These are phyloP conservation scores for Leucophora obtusa DNA, from an alignment of 2,888 invertebrate species.

Conservation along the genomic window DNA sequence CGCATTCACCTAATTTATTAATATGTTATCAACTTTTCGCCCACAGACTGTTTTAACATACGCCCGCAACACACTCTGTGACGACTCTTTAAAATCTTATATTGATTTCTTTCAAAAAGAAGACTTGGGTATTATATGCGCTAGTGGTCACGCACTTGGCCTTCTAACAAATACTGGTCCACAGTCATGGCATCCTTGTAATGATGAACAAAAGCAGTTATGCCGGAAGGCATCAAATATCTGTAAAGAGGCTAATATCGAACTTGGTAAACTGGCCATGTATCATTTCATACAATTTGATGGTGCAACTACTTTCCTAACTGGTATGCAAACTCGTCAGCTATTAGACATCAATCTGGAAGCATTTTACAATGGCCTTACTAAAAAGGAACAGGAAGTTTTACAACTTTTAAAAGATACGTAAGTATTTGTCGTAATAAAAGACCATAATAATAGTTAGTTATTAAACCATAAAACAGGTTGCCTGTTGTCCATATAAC, in stretches of 20 bases:
- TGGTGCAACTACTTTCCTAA: constrained; percentile 84
- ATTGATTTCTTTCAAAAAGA: constrained; percentile 81
- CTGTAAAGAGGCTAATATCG: constrained; percentile 83
- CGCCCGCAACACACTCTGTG: constrained; percentile 88
- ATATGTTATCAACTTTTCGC: not conserved
- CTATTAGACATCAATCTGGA: constrained; percentile 84
- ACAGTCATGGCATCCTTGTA: constrained; percentile 89
- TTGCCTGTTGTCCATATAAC: not conserved
- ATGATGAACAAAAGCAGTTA: constrained; percentile 78
- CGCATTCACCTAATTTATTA: no score
- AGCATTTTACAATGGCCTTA: constrained; percentile 83
- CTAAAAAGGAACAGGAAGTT: constrained; percentile 82
- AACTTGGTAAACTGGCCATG: constrained; percentile 86
- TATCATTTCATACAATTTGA: constrained; percentile 83
- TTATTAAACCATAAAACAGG: constrained; percentile 3
- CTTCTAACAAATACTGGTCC: constrained; percentile 87
- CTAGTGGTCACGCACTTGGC: constrained; percentile 90
- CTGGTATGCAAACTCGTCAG: constrained; percentile 86
- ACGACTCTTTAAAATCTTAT: constrained; percentile 86
- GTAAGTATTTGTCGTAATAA: constrained; percentile 77
- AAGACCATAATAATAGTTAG: constrained; percentile 29
- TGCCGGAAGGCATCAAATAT: constrained; percentile 81
- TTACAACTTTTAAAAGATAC: constrained; percentile 82
- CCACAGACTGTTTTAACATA: constrained; percentile 81
- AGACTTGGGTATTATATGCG: constrained; percentile 90